These are phyloP conservation scores for Sebastes kiyomatsui DNA, from an alignment of 2,797 vertebrate genomes.

Conservation along the genomic window DNA sequence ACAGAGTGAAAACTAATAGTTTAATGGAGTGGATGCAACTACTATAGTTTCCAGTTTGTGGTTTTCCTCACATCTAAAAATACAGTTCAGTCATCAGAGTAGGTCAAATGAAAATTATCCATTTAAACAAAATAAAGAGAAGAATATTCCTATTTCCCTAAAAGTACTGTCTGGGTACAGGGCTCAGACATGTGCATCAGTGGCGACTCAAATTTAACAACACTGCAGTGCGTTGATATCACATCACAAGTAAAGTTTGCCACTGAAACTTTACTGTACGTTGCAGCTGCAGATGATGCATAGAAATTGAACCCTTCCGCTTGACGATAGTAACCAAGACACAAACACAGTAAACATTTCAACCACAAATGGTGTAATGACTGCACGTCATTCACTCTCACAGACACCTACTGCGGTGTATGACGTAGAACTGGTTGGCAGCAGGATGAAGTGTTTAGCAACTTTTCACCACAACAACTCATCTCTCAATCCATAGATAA, in stretches of 20 bases:
- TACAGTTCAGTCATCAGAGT: background rate
- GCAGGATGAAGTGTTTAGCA: background rate
- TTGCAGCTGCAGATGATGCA: slow-evolving; percentile 49
- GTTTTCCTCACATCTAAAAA: slow-evolving; percentile 9
- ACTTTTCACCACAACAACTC: slow-evolving; percentile 2
- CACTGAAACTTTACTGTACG: slow-evolving; percentile 23
- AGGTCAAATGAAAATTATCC: background rate
- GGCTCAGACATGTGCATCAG: background rate
- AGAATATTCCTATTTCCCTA: background rate
- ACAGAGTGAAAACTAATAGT: background rate
- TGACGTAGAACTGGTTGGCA: background rate
- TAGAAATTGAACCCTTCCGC: slow-evolving; percentile 46
- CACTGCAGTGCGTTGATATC: background rate
- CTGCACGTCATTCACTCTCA: slow-evolving; percentile 10
- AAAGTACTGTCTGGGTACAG: background rate
- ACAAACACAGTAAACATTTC: slow-evolving; percentile 21
- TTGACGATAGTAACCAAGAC: slow-evolving; percentile 27
- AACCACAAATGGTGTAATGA: slow-evolving; percentile 57
- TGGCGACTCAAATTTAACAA: background rate
- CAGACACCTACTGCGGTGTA: background rate
- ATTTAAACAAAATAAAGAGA: slow-evolving; percentile 1
- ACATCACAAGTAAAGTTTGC: background rate
- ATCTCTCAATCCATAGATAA: background rate
- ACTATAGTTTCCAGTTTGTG: background rate
- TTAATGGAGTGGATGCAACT: background rate